Conservation (phyloP, 2,797 vertebrate species). For the Clangula hyemalis region DNA sequence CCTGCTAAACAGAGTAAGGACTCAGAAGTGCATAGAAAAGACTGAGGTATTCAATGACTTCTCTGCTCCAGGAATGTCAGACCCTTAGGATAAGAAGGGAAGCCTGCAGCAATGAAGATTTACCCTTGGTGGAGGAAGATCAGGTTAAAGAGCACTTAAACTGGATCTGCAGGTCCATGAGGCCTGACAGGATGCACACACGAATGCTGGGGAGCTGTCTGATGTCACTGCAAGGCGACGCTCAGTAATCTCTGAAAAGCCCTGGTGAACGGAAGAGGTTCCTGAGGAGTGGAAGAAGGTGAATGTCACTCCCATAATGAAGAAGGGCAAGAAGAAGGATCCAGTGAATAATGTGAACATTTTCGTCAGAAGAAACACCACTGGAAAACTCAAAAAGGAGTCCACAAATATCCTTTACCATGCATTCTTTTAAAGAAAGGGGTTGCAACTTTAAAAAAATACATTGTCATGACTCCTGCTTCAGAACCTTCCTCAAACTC, state of each 20-base stretch:
- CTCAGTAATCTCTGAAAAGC: not conserved
- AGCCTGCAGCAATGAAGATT: not conserved
- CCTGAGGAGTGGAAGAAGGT: not conserved
- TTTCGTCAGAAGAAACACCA: not conserved
- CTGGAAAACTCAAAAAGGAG: too few species aligned
- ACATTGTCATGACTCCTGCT: not conserved
- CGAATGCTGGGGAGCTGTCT: not conserved
- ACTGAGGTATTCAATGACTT: not conserved
- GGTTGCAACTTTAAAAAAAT: not conserved
- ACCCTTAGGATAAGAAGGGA: not conserved
- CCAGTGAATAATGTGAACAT: not conserved
- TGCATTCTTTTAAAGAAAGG: not conserved
- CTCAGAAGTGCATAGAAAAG: not conserved
- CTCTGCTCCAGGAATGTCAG: not conserved
- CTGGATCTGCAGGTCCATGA: not conserved
- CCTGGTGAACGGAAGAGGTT: not conserved
- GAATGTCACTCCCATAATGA: not conserved
- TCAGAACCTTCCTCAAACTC: not conserved
- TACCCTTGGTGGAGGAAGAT: not conserved
- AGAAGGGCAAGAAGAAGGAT: not conserved
- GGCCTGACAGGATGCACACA: not conserved
- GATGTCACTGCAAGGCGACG: not conserved
- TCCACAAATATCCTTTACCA: not conserved
- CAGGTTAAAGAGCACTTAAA: not conserved
- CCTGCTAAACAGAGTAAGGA: not conserved